A percentile compares a stretch with the other conserved stretches of the same genome.
Evolutionary conservation across 2,888 invertebrate genomes (phyloP).

Genomic region (Agonum fuliginosum): DNA sequence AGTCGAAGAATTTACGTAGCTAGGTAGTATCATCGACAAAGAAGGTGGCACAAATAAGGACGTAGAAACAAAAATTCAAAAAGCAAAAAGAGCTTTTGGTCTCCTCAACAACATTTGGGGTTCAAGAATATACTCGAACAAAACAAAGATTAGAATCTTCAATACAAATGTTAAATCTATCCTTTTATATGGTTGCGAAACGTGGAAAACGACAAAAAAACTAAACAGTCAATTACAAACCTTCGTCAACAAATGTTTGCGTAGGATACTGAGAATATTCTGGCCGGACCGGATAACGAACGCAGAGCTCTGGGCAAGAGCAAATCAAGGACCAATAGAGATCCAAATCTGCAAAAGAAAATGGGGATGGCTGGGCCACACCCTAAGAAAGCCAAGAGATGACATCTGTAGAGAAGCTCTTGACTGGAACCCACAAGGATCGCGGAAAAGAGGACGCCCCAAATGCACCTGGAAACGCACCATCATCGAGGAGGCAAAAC

Average conservation of each 20-base stretch:
- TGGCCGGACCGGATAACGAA: background rate
- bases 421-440: no score
- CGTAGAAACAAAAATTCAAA: background rate
- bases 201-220: background rate
- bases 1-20: background rate
- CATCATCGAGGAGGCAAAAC: no score
- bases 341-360: no score
- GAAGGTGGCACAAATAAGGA: background rate
- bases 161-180: no score
- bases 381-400: no score
- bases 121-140: background rate
- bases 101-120: background rate
- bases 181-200: slow-evolving; percentile 5
- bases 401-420: no score
- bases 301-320: background rate
- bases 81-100: background rate
- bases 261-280: no score
- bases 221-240: slow-evolving; percentile 1
- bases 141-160: slow-evolving; percentile 2
- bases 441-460: no score
- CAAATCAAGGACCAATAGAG: no score
- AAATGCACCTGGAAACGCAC: no score
- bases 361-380: no score
- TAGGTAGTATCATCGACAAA: background rate
- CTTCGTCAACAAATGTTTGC: slow-evolving; percentile 6